phyloP scores from a whole-genome alignment of 2,113 vertebrate species.

The Formicarius rufipectus region DNA sequence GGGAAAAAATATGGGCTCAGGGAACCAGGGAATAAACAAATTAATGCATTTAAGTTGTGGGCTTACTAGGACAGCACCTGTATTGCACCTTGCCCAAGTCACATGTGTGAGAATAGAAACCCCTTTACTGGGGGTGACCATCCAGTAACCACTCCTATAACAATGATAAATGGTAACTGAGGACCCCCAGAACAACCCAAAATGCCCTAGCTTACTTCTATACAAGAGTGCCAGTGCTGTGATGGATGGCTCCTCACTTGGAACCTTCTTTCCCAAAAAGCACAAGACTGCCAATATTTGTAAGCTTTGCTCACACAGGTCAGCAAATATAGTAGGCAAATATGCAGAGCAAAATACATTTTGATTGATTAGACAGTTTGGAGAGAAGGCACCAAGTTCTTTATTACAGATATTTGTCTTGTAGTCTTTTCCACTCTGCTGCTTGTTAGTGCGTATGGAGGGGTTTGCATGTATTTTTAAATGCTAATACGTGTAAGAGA shows the following conservation, averaged over 20 bases:
- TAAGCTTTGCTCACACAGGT: constrained; percentile 1
- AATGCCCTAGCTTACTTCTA: not conserved
- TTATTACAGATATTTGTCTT: constrained; percentile 30
- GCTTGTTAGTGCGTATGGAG: not conserved
- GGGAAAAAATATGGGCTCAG: not conserved
- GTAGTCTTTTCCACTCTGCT: not conserved
- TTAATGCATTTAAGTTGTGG: not conserved
- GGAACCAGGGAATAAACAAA: not conserved
- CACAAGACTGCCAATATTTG: not conserved
- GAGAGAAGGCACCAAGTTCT: not conserved
- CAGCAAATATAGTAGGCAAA: constrained; percentile 49
- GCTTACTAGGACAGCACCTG: not conserved
- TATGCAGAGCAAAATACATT: constrained; percentile 14
- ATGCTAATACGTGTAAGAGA: not conserved
- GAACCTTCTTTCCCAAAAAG: not conserved
- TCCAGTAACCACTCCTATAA: not conserved
- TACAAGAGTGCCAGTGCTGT: not conserved
- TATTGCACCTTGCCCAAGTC: not conserved
- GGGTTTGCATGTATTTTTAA: not conserved
- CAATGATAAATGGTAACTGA: not conserved
- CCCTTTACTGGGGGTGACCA: not conserved
- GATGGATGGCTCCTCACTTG: not conserved
- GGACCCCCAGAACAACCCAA: not conserved
- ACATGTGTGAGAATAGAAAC: not conserved
- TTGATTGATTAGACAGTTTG: constrained; percentile 34